These are phyloP conservation scores for Gobio gobio DNA, from an alignment of 2,113 vertebrate species.

Conservation along the genomic window DNA sequence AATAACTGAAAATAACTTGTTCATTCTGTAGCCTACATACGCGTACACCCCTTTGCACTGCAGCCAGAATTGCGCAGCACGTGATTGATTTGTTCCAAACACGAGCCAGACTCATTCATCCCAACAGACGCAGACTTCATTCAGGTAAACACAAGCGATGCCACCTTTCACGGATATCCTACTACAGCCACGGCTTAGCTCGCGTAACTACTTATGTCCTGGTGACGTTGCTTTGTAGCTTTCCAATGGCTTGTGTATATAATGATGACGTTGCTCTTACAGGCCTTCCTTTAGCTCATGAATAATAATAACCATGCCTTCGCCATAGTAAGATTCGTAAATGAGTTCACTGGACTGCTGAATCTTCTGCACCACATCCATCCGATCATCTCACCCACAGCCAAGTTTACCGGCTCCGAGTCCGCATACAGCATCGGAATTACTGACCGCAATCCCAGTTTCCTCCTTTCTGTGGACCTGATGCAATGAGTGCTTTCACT, in stretches of 20 bases:
- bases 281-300: not conserved
- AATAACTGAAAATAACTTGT: not conserved
- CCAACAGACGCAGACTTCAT: not conserved
- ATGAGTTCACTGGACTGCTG: slow-evolving; percentile 15
- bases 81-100: not conserved
- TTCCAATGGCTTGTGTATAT: slow-evolving; percentile 2
- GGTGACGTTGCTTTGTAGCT: not conserved
- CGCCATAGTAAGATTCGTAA: not conserved
- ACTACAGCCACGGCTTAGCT: not conserved
- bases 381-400: slow-evolving; percentile 9
- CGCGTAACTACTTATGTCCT: not conserved
- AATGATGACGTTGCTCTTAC: not conserved
- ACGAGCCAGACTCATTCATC: not conserved
- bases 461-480: not conserved
- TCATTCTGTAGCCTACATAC: not conserved
- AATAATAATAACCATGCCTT: not conserved
- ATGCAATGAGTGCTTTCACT: slow-evolving; percentile 60
- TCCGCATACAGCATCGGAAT: slow-evolving; percentile 23
- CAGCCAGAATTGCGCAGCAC: not conserved
- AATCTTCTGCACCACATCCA: slow-evolving; percentile 53
- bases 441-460: not conserved
- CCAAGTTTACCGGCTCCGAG: slow-evolving; percentile 42
- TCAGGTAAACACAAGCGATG: not conserved
- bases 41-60: not conserved
- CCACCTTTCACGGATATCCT: not conserved